Conservation (phyloP, 1,140 invertebrate species). For the Zaprionus tsacasi region DNA sequence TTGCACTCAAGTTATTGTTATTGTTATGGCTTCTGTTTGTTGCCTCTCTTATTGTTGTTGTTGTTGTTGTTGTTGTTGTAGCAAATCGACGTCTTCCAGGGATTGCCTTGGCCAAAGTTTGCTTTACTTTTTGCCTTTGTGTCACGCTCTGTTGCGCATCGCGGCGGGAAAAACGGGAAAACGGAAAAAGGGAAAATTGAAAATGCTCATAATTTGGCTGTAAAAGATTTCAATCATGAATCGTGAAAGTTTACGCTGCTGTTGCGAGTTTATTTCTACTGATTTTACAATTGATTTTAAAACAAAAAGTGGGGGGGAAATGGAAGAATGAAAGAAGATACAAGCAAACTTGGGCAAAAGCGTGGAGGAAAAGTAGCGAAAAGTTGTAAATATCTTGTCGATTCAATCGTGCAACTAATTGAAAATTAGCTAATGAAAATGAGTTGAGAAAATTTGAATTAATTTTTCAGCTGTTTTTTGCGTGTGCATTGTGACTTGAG, state of each 20-base stretch:
- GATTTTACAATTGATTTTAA: conserved; percentile 81
- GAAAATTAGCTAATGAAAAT: conserved; percentile 77
- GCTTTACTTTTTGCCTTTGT: conserved; percentile 82
- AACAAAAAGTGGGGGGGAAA: conserved; percentile 26
- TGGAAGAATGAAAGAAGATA: background rate
- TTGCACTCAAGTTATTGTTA: conserved; percentile 80
- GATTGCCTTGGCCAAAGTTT: conserved; percentile 60
- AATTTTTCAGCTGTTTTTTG: conserved; percentile 35
- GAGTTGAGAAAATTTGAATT: conserved; percentile 55
- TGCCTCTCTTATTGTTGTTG: conserved; percentile 17
- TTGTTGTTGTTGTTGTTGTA: conserved; percentile 39
- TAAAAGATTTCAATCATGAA: conserved; percentile 83
- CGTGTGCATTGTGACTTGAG: too few species aligned
- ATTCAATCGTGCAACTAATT: conserved; percentile 81
- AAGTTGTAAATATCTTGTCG: conserved; percentile 79
- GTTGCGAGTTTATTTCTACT: conserved; percentile 70
- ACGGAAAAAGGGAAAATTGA: conserved; percentile 59
- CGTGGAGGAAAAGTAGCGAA: conserved; percentile 29
- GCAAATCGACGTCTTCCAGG: conserved; percentile 70
- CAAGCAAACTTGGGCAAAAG: conserved; percentile 12
- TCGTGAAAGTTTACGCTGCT: conserved; percentile 67
- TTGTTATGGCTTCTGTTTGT: conserved; percentile 66
- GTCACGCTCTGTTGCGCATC: conserved; percentile 73
- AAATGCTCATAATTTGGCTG: conserved; percentile 81
- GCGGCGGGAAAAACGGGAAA: background rate